Conservation (phyloP, 2,797 vertebrate genomes). For the Enteromius unitaeniatus region DNA sequence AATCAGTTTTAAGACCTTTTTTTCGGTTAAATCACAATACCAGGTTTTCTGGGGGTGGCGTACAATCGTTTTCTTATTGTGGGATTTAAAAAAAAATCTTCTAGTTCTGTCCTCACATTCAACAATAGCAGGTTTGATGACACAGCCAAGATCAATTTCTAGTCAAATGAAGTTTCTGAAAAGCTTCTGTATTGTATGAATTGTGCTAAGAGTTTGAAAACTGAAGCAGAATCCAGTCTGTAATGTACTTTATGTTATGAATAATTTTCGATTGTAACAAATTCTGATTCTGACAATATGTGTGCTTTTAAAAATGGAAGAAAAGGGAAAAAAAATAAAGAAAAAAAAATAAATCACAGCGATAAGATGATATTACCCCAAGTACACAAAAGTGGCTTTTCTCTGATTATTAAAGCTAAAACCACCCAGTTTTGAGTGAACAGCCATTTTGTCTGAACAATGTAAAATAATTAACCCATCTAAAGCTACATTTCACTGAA, state of each 20-base stretch:
- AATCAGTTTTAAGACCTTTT: neutral
- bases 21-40: neutral
- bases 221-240: neutral
- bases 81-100: too few species aligned
- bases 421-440: conserved; percentile 4
- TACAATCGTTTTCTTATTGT: neutral
- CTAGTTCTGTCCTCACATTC: neutral
- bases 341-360: neutral
- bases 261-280: neutral
- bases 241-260: neutral
- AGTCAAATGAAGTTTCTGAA: neutral
- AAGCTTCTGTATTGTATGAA: neutral
- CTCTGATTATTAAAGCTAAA: conserved; percentile 5
- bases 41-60: too few species aligned
- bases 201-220: neutral
- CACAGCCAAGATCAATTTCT: neutral
- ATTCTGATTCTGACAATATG: neutral
- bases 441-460: neutral
- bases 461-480: conserved; percentile 6
- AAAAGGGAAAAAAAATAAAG: too few species aligned
- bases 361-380: neutral
- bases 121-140: neutral
- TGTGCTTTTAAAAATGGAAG: neutral
- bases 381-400: neutral
- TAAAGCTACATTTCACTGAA: conserved; percentile 28